phyloP scores from a whole-genome alignment of 2,888 invertebrate genomes.

The Yponomeuta cagnagella region DNA sequence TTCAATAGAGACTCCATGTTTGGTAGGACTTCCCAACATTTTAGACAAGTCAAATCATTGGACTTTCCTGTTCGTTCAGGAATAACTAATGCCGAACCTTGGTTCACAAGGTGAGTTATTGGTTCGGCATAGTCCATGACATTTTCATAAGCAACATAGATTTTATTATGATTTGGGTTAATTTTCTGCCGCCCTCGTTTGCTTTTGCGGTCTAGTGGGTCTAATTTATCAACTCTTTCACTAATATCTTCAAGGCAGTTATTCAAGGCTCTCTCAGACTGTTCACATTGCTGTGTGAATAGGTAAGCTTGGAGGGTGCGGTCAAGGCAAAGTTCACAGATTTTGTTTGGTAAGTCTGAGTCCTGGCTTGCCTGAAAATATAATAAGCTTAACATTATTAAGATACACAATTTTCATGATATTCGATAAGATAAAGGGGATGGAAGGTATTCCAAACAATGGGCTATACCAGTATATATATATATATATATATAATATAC shows the following conservation, averaged over 20 bases:
- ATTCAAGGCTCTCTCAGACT: slow-evolving; percentile 48
- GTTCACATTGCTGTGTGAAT: slow-evolving; percentile 60
- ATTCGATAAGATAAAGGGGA: neutral
- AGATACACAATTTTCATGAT: neutral
- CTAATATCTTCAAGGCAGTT: slow-evolving; percentile 60
- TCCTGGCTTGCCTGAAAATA: slow-evolving; percentile 47
- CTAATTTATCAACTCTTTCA: slow-evolving; percentile 55
- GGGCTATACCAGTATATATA: neutral
- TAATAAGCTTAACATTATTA: slow-evolving; percentile 1
- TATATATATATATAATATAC: no score
- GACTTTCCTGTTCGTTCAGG: slow-evolving; percentile 26
- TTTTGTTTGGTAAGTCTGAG: slow-evolving; percentile 50
- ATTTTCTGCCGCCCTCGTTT: slow-evolving; percentile 54
- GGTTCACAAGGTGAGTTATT: slow-evolving; percentile 46
- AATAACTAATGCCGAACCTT: slow-evolving; percentile 27
- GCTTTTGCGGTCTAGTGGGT: slow-evolving; percentile 46
- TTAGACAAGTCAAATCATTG: slow-evolving; percentile 49
- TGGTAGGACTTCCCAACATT: slow-evolving; percentile 54
- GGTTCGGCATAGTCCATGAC: slow-evolving; percentile 64
- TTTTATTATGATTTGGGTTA: slow-evolving; percentile 45
- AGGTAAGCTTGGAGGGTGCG: slow-evolving; percentile 49
- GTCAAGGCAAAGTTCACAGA: slow-evolving; percentile 53
- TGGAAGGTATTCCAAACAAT: neutral
- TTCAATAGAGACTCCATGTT: slow-evolving; percentile 43
- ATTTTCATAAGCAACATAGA: slow-evolving; percentile 41